Conservation (phyloP, 2,888 invertebrate genomes). For the Venustoraphidia nigricollis region DNA sequence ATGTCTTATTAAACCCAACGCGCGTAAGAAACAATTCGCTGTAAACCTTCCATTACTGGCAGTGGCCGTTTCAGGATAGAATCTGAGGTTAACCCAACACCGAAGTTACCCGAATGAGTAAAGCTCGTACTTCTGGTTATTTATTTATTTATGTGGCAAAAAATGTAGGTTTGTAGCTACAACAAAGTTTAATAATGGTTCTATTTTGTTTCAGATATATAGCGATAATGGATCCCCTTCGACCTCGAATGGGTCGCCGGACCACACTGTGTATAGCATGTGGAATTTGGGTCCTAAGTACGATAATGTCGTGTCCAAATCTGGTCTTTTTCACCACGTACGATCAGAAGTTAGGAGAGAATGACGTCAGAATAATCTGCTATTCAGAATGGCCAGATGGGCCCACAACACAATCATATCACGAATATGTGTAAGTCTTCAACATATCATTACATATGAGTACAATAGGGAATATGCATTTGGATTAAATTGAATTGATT, state of each 20-base stretch:
- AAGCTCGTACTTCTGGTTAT: too few species aligned
- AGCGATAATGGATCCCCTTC: conserved; percentile 87
- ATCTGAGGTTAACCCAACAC: too few species aligned
- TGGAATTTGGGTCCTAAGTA: conserved; percentile 71
- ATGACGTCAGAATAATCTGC: conserved; percentile 53
- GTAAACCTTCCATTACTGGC: too few species aligned
- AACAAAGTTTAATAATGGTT: not conserved
- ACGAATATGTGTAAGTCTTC: conserved; percentile 60
- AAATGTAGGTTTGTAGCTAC: too few species aligned
- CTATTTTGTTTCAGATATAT: conserved; percentile 55
- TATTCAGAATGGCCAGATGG: conserved; percentile 80
- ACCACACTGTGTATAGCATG: conserved; percentile 71
- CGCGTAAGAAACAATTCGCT: too few species aligned
- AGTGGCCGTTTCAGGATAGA: too few species aligned
- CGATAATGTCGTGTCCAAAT: conserved; percentile 69
- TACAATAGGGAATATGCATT: too few species aligned
- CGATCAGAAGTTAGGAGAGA: conserved; percentile 30
- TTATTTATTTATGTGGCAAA: too few species aligned
- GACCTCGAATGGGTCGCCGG: conserved; percentile 73
- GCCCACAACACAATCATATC: conserved; percentile 46
- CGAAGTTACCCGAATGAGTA: too few species aligned
- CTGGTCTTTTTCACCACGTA: conserved; percentile 68
- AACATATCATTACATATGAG: not conserved
- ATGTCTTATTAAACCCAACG: too few species aligned
- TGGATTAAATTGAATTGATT: too few species aligned